Percentiles rank a stretch among this genome's conserved stretches.
Conservation (phyloP, 2,888 invertebrate species). For the Serripes groenlandicus region DNA sequence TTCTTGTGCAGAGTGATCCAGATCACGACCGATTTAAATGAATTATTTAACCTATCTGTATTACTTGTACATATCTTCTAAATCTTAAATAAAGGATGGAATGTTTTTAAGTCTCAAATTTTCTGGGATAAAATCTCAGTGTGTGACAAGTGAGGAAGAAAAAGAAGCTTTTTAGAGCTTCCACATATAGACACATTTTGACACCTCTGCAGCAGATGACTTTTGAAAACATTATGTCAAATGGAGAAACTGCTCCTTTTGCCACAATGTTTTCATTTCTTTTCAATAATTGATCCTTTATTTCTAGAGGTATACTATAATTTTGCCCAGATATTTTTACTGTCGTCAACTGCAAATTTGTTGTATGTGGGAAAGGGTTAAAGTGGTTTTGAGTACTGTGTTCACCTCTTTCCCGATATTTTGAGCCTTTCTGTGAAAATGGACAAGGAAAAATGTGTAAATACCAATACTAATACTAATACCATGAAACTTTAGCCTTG, state of each 20-base stretch:
- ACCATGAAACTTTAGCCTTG: too few species aligned
- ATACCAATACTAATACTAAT: too few species aligned
- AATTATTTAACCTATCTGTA: too few species aligned
- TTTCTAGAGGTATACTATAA: too few species aligned
- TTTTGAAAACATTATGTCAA: background rate
- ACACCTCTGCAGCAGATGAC: background rate
- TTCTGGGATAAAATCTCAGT: too few species aligned
- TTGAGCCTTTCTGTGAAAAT: too few species aligned
- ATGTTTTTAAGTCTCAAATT: too few species aligned
- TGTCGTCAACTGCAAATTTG: background rate
- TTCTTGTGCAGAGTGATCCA: constrained; percentile 92
- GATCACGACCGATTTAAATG: constrained; percentile 75
- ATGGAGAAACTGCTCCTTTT: background rate
- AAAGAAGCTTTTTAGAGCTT: background rate
- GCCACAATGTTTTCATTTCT: background rate
- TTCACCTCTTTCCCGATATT: background rate
- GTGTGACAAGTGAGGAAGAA: too few species aligned
- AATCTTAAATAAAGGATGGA: too few species aligned
- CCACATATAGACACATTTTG: too few species aligned
- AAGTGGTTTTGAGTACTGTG: background rate
- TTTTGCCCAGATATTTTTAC: background rate
- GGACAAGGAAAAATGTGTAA: too few species aligned
- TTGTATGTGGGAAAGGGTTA: background rate
- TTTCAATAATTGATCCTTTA: background rate
- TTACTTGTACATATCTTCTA: too few species aligned